Base-by-base conservation (phyloP, 2,888 invertebrate species). In the Agriopis leucophaearia region DNA sequence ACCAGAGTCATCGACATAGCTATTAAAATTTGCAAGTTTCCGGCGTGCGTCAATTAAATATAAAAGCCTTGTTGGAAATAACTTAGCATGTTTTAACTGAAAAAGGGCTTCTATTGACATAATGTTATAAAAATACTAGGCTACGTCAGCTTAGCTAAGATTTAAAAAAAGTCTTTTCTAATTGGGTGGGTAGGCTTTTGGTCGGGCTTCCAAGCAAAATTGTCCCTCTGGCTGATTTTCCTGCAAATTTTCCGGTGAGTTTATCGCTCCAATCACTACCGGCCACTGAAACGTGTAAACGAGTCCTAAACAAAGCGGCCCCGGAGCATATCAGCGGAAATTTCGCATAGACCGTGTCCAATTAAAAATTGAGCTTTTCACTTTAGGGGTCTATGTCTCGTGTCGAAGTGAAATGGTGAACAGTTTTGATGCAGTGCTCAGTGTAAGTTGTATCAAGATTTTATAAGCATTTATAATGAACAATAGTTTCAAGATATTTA, bases 341-440 rank as follows among this genome's bases (percentile, higher is more conserved):
- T 82, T 84, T 69, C 55, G 51, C 64, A 55, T 58, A 56, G 86
- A 81, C 80, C 83, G 73, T 78, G 83, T 86, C 88, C 90, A 90
- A 90, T 90, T 90, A 90, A 88, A 84, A 80, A 77, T 62, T 15
- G 45, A 50, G 40, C 55, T 51, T 60, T 64, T 44, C 38, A 35
- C 52, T 67, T 67, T 63, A 59, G 58, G 58, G 58, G 9, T 40
- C 63, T 75, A 71, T 65, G 18, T 36, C 0, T 54, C 12, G 38
- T 16, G 52, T 12, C 36, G 7, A 12, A 44, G 40, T 52, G 12
- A 40, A 40, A n/a, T 12, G 7, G 12, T 9, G 15, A 10, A 42
- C 8, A 42, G 10, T n/a, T 35, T 27, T 36, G 8, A 18, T 12
- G 38, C 7, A 9, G 8, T 38, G 10, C 5, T 12, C 12, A 48